Conservation (phyloP, 2,888 invertebrate species). For the Amphimallon solstitiale region DNA sequence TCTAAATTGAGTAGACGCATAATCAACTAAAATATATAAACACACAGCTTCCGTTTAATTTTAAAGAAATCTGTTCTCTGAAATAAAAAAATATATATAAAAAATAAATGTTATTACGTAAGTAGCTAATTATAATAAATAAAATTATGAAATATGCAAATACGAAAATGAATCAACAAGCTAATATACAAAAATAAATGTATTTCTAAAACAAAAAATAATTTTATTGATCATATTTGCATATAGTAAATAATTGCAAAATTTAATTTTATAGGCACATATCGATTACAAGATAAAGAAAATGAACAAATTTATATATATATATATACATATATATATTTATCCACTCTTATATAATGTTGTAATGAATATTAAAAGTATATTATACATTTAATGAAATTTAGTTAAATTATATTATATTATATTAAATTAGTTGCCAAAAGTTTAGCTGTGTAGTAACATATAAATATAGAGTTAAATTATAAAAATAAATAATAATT, state of each 20-base stretch:
- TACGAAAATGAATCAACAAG: too few relatives aligned
- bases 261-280: constrained; percentile 15
- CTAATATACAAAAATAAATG: too few relatives aligned
- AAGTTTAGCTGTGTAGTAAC: constrained; percentile 3
- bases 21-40: too few relatives aligned
- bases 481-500: constrained; percentile 1
- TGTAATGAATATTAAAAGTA: background rate
- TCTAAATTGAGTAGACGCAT: too few relatives aligned
- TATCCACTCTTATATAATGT: constrained; percentile 20
- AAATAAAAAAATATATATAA: too few relatives aligned
- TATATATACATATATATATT: constrained; percentile 6
- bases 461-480: background rate
- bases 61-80: too few relatives aligned
- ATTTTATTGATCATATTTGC: background rate
- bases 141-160: too few relatives aligned
- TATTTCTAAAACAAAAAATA: background rate
- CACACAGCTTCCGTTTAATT: too few relatives aligned
- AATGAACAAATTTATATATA: constrained; percentile 1
- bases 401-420: constrained; percentile 12
- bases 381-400: background rate
- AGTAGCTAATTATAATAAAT: too few relatives aligned
- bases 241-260: background rate
- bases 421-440: constrained; percentile 16
- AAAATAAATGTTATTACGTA: too few relatives aligned
- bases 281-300: background rate